These are phyloP conservation scores for Eupeodes luniger DNA, from an alignment of 2,888 invertebrate genomes.

Conservation along the genomic window DNA sequence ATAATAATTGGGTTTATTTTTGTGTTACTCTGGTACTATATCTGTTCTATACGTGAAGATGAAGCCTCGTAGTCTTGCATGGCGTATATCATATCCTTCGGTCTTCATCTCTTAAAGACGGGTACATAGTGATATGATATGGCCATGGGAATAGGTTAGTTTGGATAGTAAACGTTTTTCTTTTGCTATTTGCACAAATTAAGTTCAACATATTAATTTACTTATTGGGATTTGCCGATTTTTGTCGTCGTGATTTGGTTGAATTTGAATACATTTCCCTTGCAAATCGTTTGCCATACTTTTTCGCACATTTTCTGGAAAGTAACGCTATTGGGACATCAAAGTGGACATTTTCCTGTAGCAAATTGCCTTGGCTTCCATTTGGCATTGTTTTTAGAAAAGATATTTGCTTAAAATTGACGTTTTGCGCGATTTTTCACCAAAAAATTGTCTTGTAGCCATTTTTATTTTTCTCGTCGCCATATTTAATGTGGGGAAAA, in stretches of 20 bases:
- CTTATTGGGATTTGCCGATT: neutral
- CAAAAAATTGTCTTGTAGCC: constrained; percentile 64
- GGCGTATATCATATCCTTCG: constrained; percentile 37
- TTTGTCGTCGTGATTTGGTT: neutral
- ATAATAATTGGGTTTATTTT: constrained; percentile 1
- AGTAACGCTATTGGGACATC: neutral
- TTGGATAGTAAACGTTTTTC: constrained; percentile 17
- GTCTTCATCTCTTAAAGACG: neutral
- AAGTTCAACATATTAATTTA: constrained; percentile 11
- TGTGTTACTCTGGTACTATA: neutral
- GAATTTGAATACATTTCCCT: constrained; percentile 39
- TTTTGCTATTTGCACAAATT: neutral
- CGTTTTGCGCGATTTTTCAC: constrained; percentile 71
- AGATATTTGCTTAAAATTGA: constrained; percentile 23
- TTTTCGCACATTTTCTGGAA: constrained; percentile 48
- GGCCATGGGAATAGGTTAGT: constrained; percentile 18
- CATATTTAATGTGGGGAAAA: constrained; percentile 75
- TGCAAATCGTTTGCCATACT: constrained; percentile 31
- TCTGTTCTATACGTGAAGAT: too few species aligned
- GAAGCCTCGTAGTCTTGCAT: constrained; percentile 6
- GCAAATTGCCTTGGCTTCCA: neutral
- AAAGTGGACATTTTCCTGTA: constrained; percentile 19
- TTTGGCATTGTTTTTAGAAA: neutral
- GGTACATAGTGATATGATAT: constrained; percentile 19
- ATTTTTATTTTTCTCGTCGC: constrained; percentile 76